phyloP scores from a whole-genome alignment of 2,797 vertebrate genomes.

The Luscinia megarhynchos region DNA sequence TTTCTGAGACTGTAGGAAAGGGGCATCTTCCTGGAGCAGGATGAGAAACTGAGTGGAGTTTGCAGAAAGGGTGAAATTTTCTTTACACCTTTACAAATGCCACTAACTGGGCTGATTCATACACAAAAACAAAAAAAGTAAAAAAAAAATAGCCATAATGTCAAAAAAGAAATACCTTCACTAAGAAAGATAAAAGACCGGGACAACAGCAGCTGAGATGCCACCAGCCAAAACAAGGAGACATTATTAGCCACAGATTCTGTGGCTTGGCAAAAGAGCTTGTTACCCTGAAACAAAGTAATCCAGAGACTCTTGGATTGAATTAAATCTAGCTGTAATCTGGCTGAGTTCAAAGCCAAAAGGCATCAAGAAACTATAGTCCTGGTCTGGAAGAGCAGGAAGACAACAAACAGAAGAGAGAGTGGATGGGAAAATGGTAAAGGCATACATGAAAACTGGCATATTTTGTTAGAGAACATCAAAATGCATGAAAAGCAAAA shows the following conservation, averaged over 20 bases:
- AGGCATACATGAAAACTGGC: background rate
- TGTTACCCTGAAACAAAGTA: background rate
- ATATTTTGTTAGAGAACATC: background rate
- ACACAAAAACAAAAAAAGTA: background rate
- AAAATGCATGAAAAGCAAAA: slow-evolving; percentile 2
- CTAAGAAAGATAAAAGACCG: background rate
- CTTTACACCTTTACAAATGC: background rate
- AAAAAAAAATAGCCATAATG: background rate
- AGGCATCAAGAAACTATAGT: background rate
- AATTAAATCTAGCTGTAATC: background rate
- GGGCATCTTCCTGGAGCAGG: background rate
- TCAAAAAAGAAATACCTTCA: background rate
- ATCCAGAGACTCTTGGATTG: background rate
- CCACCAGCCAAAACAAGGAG: background rate
- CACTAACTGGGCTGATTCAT: background rate
- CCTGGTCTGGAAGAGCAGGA: background rate
- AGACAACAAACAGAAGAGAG: background rate
- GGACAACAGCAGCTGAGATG: background rate
- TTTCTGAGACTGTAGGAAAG: background rate
- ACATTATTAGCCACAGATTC: background rate
- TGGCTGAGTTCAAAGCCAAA: background rate
- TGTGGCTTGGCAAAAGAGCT: background rate
- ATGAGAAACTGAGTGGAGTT: background rate
- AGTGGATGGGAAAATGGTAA: background rate
- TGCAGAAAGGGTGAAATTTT: background rate